Evolutionary conservation across 2,888 invertebrate species (phyloP), one percentile per base, ranked within the genome.

Genomic region (Agonopterix subpropinquella): DNA sequence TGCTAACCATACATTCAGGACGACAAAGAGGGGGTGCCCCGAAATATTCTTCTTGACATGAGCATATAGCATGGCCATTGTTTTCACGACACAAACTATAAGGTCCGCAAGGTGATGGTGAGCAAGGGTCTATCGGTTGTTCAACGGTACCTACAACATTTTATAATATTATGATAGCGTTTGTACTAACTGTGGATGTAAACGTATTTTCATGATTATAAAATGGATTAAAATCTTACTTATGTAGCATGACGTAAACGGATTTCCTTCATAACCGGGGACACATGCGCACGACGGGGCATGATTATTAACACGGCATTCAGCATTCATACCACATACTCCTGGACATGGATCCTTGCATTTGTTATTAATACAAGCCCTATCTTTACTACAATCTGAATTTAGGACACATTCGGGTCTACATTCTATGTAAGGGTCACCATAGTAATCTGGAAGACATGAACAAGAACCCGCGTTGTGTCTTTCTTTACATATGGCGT

Each of bases 381-480:
- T 93, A 58, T 92, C 91, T 66, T 90, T 90, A 5, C 92, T 89
- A 78, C 96, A 97, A 66, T 97, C 96, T 8, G 94, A 92, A 75
- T 96, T 96, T 61, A 94, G 91, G n/a, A 95, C 92, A 75, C 96
- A 96, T 89, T 96, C 96, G 28, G 96, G 96, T 70, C 95, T 90
- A 76, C 96, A 96, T 67, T 94, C 94, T 43, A 93, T 87, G 66
- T 96, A 95, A 1, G 96, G 96, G 85, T 96, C 95, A 47, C 96
- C 96, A 65, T 92, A 93, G 77, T 95, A 96, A 65, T 95, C 95
- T 51, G 92, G 91, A 56, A 95, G 84, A 81, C 96, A 96, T 55
- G 91, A 90, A 77, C 96, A 96, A 54, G 96, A 94, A 44, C 95
- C 96, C 50, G 93, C 93, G 60, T 93, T 94, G 67, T 94, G 92